Base-by-base conservation (phyloP, 2,797 vertebrate species). In the Uromys caudimaculatus region DNA sequence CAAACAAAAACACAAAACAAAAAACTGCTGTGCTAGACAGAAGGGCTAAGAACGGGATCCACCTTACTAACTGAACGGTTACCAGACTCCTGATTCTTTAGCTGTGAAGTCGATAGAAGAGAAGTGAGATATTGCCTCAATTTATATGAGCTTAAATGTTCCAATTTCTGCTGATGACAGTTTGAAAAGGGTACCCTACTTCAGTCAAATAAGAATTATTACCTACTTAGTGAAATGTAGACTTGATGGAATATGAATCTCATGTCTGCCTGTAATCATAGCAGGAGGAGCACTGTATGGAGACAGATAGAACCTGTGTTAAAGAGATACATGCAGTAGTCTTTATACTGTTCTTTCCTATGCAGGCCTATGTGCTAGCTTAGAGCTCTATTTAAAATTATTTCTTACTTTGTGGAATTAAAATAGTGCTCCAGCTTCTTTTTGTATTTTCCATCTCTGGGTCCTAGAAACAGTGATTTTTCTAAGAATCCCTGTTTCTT, bases 51-150 rank as follows among this genome's bases (percentile, higher is more conserved):
- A 64, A 11, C 11, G 7, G 13, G 47, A 54, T 54, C 35, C 35
- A 27, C 44, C 19, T 84, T 84, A 4, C 50, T 71, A 58, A 88
- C 90, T 24, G 27, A 23, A 93, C 35, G 69, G 9, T 93, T 82
- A 71, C n/a, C 13, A 32, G 64, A 77, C 32, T 32, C 35, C 50
- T 32, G 35, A 67, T 29, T 88, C 35, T 62, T 24, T 94, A 81
- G 62, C 79, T 95, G 79, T 76, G 50, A n/a, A 67, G 2, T 84
- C 16, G 83, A n/a, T 23, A 71, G 8, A 38, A 76, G 16, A 77
- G 73, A 84, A 64, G 54, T 82, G 32, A 95, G 41, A 93, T 73
- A 73, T 91, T 9, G 19, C 19, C 6, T 94, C 62, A 73, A 89
- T 81, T 82, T 89, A 47, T 78, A 47, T 23, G 21, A 86, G 69